Percentiles rank a stretch among this genome's conserved stretches.
Conservation (phyloP, 2,888 invertebrate genomes). For the Temnothorax unifasciatus region DNA sequence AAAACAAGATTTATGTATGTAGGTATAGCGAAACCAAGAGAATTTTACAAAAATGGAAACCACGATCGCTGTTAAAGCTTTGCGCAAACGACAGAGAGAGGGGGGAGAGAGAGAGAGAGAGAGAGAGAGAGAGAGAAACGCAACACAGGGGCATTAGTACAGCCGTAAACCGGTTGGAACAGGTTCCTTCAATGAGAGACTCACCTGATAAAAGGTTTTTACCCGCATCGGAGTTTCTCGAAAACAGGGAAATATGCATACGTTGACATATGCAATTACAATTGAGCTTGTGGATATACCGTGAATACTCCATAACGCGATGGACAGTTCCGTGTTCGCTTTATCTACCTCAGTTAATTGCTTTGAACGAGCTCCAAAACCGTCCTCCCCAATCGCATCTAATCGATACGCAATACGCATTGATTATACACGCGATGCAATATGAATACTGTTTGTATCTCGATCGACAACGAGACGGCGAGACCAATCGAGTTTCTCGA, state of each 20-base stretch:
- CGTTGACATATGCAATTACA: background rate
- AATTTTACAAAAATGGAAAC: background rate
- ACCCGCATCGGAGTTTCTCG: background rate
- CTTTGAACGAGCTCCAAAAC: constrained; percentile 45
- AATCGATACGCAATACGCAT: constrained; percentile 49
- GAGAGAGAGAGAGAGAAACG: background rate
- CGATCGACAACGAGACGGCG: constrained; percentile 10
- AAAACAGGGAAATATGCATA: background rate
- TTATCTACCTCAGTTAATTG: constrained; percentile 30
- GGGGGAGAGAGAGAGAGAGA: too few relatives aligned
- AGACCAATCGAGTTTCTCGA: constrained; percentile 16
- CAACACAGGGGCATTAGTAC: background rate
- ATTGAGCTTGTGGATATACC: constrained; percentile 3
- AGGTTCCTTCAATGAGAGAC: constrained; percentile 19
- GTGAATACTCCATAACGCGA: constrained; percentile 38
- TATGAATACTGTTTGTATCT: constrained; percentile 37
- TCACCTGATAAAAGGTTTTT: constrained; percentile 16
- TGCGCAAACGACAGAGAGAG: background rate
- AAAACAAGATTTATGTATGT: background rate
- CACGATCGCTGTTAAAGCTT: background rate
- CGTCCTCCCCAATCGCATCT: constrained; percentile 18
- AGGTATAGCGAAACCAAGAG: background rate
- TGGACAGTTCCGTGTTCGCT: constrained; percentile 1
- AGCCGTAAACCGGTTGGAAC: constrained; percentile 18
- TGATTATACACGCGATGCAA: constrained; percentile 38